Percentiles rank a stretch among this genome's conserved stretches.
Evolutionary conservation across 2,888 invertebrate species (phyloP).

Genomic region (Hemistola chrysoprasaria): DNA sequence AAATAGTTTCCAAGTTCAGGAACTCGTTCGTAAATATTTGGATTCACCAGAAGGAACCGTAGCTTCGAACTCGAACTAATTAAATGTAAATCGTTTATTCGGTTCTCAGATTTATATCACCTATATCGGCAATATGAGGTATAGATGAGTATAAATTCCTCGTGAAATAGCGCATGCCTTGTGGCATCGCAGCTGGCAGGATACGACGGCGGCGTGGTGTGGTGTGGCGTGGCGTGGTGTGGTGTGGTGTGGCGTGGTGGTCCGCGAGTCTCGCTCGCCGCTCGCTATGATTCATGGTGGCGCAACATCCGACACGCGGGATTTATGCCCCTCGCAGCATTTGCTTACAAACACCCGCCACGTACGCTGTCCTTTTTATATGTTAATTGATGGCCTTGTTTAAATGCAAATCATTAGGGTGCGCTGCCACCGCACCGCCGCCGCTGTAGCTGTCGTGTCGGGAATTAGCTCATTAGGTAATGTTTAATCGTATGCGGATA

Average conservation of each 20-base stretch:
- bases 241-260: no score
- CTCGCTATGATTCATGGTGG: conserved; percentile 28
- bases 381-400: conserved; percentile 34
- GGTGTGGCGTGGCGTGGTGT: no score
- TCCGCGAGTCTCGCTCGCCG: conserved; percentile 4
- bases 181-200: no score
- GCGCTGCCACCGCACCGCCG: conserved; percentile 1
- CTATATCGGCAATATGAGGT: no score
- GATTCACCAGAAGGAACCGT: conserved; percentile 3
- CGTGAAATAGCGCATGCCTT: no score
- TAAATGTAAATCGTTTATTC: conserved; percentile 6
- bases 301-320: conserved; percentile 35
- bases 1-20: conserved; percentile 7
- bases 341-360: conserved; percentile 28
- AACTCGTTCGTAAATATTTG: conserved; percentile 12
- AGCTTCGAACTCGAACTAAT: conserved; percentile 6
- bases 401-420: conserved; percentile 31
- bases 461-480: conserved; percentile 7
- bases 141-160: no score
- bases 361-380: conserved; percentile 31
- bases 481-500: conserved; percentile 1
- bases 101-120: not conserved
- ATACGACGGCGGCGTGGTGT: no score
- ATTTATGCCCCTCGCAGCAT: conserved; percentile 38
- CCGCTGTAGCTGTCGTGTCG: conserved; percentile 4